Percentiles rank a stretch among this genome's conserved stretches.
Conservation (phyloP, 2,888 invertebrate species). For the Tachina fera region DNA sequence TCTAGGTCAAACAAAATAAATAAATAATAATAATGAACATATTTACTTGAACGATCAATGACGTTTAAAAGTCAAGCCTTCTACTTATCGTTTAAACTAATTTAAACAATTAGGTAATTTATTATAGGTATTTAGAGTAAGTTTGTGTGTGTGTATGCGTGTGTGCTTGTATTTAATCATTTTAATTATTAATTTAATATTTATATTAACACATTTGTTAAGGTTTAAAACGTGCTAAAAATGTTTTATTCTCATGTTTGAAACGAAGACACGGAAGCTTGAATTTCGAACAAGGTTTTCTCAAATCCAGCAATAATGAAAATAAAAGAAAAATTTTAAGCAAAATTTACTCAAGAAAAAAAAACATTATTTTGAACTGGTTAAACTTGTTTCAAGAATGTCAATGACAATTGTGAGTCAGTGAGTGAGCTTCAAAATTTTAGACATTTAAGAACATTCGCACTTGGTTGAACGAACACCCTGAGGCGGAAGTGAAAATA, state of each 20-base stretch:
- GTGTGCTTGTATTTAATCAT: slow-evolving; percentile 37
- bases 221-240: slow-evolving; percentile 42
- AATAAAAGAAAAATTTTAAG: background rate
- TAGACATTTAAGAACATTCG: slow-evolving; percentile 1
- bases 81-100: background rate
- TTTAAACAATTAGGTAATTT: slow-evolving; percentile 23
- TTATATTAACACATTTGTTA: slow-evolving; percentile 57
- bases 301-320: slow-evolving; percentile 9
- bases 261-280: slow-evolving; percentile 30
- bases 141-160: slow-evolving; percentile 15
- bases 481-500: slow-evolving; percentile 4
- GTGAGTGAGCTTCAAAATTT: background rate
- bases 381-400: slow-evolving; percentile 14
- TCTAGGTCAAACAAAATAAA: background rate
- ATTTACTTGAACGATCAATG: slow-evolving; percentile 16
- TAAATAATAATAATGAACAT: background rate
- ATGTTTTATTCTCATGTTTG: slow-evolving; percentile 30
- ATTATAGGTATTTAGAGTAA: no score
- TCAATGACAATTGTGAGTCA: background rate
- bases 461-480: background rate
- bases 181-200: slow-evolving; percentile 47
- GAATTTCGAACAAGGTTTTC: slow-evolving; percentile 32
- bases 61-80: slow-evolving; percentile 16
- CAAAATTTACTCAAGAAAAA: background rate
- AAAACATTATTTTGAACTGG: slow-evolving; percentile 5